A percentile compares a stretch with the other conserved stretches of the same genome.
Evolutionary conservation across 1,140 invertebrate genomes (phyloP).

Genomic region (Brachionus koreanus): DNA sequence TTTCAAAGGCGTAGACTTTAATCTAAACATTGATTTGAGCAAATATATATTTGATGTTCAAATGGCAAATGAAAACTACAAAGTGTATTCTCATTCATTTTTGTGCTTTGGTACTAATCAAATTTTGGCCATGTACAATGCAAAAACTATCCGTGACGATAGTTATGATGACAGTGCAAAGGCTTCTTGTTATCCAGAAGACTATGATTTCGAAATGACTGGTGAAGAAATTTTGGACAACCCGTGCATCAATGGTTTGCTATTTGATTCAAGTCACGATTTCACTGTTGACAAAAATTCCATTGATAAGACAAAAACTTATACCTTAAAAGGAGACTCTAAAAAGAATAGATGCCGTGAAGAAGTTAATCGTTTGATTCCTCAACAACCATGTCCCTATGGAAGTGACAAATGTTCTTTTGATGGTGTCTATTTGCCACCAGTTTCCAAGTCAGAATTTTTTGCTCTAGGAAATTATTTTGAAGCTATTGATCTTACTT

Average conservation of each 20-base stretch:
- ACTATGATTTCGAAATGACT: neutral
- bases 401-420: neutral
- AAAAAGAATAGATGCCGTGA: constrained; percentile 34
- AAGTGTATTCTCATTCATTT: constrained; percentile 8
- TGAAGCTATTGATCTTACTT: constrained; percentile 25
- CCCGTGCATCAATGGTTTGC: constrained; percentile 16
- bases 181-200: constrained; percentile 32
- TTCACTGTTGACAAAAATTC: constrained; percentile 6
- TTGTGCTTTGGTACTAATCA: constrained; percentile 38
- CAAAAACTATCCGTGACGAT: neutral
- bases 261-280: constrained; percentile 22
- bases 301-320: neutral
- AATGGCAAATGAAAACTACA: neutral
- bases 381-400: neutral
- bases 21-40: neutral
- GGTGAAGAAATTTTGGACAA: constrained; percentile 18
- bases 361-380: constrained; percentile 23
- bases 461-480: constrained; percentile 7
- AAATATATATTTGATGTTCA: constrained; percentile 9
- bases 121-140: constrained; percentile 20
- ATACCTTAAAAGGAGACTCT: constrained; percentile 24
- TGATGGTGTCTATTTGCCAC: constrained; percentile 25
- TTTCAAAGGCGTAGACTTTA: neutral
- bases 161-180: neutral
- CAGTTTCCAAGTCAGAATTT: constrained; percentile 26